Evolutionary conservation across 1,140 invertebrate genomes (phyloP).

Genomic region (Drosophila miranda): DNA sequence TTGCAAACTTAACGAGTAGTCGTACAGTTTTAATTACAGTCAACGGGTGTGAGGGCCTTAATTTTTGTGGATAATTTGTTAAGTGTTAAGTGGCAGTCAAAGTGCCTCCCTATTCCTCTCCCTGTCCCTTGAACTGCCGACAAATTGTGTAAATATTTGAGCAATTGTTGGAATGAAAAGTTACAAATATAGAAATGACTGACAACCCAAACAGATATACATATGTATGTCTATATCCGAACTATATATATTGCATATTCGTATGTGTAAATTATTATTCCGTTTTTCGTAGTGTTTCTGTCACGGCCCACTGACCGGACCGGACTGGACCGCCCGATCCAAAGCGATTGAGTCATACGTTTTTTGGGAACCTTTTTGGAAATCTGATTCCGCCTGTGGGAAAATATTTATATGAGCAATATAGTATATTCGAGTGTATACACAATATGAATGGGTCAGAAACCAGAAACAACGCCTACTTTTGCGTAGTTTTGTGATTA

Average conservation of each 20-base stretch:
- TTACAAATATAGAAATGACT: constrained; percentile 47
- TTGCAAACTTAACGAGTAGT: background rate
- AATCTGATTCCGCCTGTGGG: constrained; percentile 17
- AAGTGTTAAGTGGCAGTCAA: constrained; percentile 1
- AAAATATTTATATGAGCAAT: constrained; percentile 2
- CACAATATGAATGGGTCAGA: background rate
- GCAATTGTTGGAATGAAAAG: constrained; percentile 34
- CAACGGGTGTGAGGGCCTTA: background rate
- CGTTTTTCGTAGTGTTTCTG: constrained; percentile 37
- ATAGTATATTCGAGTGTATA: background rate
- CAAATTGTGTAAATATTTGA: constrained; percentile 60
- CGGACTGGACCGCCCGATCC: background rate
- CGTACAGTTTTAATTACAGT: constrained; percentile 18
- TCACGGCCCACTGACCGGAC: constrained; percentile 40
- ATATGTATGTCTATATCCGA: background rate
- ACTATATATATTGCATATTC: constrained; percentile 24
- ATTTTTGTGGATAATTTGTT: constrained; percentile 24
- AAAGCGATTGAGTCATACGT: constrained; percentile 43
- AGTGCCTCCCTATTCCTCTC: too few species aligned
- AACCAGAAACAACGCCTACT: constrained; percentile 1
- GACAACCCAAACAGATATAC: background rate
- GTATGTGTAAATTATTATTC: constrained; percentile 39
- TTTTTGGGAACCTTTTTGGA: constrained; percentile 39
- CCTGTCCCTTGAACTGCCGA: constrained; percentile 5
- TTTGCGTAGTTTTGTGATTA: background rate